phyloP scores from a whole-genome alignment of 2,113 vertebrate genomes.

The Steatornis caripensis region DNA sequence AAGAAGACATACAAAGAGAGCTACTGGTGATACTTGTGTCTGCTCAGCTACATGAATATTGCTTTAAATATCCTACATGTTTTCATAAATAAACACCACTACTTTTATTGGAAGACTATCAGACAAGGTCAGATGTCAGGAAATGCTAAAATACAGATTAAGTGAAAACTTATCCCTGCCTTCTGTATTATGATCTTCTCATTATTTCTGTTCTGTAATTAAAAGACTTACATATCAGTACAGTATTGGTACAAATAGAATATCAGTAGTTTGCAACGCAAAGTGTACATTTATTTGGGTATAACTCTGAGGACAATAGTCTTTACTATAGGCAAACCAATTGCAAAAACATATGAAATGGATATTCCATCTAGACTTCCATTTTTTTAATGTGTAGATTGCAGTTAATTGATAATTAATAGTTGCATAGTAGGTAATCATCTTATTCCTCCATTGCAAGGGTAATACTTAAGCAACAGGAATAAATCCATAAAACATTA shows the following conservation, averaged over 20 bases:
- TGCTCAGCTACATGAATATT: neutral
- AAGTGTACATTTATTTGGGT: neutral
- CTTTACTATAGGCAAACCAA: neutral
- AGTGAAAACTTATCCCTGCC: neutral
- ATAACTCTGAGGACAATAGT: neutral
- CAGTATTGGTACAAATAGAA: neutral
- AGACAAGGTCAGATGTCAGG: neutral
- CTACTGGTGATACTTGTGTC: neutral
- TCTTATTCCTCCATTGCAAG: neutral
- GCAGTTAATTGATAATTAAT: neutral
- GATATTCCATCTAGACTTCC: neutral
- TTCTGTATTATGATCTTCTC: neutral
- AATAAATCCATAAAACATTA: neutral
- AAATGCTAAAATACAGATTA: neutral
- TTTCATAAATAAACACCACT: neutral
- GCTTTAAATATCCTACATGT: neutral
- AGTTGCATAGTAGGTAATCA: neutral
- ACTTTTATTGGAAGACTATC: neutral
- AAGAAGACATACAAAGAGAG: neutral
- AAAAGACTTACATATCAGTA: neutral
- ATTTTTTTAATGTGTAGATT: neutral
- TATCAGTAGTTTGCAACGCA: neutral
- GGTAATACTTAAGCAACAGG: neutral
- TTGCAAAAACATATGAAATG: neutral
- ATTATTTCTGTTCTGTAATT: neutral